Base-by-base conservation (phyloP, 37 sponge, comb jelly and placozoan species). In the Aphrocallistes beatrix region DNA sequence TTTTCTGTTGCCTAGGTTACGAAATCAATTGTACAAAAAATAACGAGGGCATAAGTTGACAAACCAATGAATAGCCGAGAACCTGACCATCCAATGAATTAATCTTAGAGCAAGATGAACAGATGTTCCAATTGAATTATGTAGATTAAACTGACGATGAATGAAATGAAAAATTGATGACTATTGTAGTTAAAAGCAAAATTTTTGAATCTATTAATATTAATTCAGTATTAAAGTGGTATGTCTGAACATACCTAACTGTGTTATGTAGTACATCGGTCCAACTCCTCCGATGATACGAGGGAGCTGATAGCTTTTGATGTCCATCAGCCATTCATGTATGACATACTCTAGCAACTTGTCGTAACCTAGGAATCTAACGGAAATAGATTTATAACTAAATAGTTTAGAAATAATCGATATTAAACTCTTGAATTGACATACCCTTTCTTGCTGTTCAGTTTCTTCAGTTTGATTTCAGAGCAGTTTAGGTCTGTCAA, bases 281-380 rank as follows among this genome's bases (percentile, higher is more conserved):
- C 98, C 98, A 23, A 97, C 93, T 51, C 95, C 93, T 36, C 94
- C 90, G 38, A 97, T 82, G 10, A 97, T 89, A 16, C 84, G 85
- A 17, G 98, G 93, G 0, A 94, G 83, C 83, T 94, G 97, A 75
- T 88, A 89, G 25, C 87, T 81, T 69, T 49, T 84, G 38, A 96
- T 92, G 83, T 96, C 94, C 9, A 48, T 60, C 17, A 86, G 30
- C 94, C 94, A 94, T 86, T 92, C 90, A 38, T 51, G 50, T 32
- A 84, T 84, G 1, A 88, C 88, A 47, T 82, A 89, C 83, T 91
- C 88, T 51, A 86, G 21, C 84, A 96, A 36, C 83, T 89, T 87
- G 82, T 89, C 87, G 91, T 92, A 96, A 32, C 93, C 92, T n/a
- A 91, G 38, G 39, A 96, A 50, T 28, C 94, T 93, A 36, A 9